Evolutionary conservation across 2,113 vertebrate species (phyloP), one percentile per base, ranked within the genome.

Genomic region (Plecotus auritus): DNA sequence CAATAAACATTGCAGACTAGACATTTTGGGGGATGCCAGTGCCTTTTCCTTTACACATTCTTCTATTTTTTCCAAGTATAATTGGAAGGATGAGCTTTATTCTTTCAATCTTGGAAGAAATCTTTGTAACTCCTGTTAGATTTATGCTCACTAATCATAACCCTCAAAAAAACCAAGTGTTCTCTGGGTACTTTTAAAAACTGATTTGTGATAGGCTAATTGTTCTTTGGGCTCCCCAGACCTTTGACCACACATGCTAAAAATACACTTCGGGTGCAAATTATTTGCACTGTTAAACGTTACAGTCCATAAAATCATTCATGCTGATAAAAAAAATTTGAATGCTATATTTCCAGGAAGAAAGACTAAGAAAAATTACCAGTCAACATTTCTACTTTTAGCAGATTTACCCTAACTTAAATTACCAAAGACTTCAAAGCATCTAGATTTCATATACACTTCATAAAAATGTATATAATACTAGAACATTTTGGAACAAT

Each of bases 11-110:
- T 95, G 94, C 76, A 92, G 97, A 92, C 47, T 90, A 84, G 90
- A 97, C 78, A 83, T 77, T 81, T 93, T 86, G 66, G 96, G 37
- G 92, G 30, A 69, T 97, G 89, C 67, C 49, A 97, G 94, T 64
- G 47, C n/a, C 86, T 96, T 96, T 91, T 22, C 42, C 96, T 93
- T 91, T 95, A 32, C 1, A 61, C 87, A 87, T 42, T 35, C 82
- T 97, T 82, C 40, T 91, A 90, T 76, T 85, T 77, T 97, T 90
- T 96, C 92, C 97, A 97, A 97, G 72, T 32, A 30, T 67, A 97
- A 42, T 88, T 94, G 70, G 67, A 95, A 95, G 47, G 59, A 7
- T 77, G 51, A 18, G 23, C 20, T 73, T 82, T 87, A 90, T 54
- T 30, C 67, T 81, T 93, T 83, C 17, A 61, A n/a, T 7, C 28